These are phyloP conservation scores for Halcyon senegalensis DNA, from an alignment of 2,113 vertebrate genomes.

Conservation along the genomic window DNA sequence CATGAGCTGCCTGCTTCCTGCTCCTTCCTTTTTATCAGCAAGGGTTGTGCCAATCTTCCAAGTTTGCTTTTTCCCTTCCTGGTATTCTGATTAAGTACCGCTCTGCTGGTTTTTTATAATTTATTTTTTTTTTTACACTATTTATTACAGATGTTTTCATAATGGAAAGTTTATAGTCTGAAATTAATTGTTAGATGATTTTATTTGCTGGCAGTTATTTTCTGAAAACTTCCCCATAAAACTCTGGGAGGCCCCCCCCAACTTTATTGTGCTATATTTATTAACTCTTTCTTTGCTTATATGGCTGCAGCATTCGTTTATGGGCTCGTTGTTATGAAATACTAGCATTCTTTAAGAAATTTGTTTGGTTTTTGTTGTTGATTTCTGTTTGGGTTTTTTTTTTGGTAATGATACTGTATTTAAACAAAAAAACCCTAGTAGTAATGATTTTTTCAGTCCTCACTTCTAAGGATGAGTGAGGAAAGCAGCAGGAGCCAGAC, in stretches of 20 bases:
- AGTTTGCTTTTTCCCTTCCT: slow-evolving; percentile 15
- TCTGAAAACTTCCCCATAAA: neutral
- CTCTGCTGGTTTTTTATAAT: neutral
- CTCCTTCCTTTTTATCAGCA: slow-evolving; percentile 21
- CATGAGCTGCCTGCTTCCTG: slow-evolving; percentile 18
- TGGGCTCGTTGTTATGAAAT: neutral
- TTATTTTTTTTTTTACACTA: rapidly evolving
- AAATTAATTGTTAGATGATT: slow-evolving; percentile 29
- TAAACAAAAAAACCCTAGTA: neutral
- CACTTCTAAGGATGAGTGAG: neutral
- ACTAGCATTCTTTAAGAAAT: neutral
- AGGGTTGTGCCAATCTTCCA: slow-evolving; percentile 31
- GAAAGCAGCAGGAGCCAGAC: neutral
- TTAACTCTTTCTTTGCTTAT: neutral
- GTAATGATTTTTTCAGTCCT: neutral
- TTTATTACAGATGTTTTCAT: slow-evolving; percentile 21
- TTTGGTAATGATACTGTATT: neutral
- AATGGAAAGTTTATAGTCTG: neutral
- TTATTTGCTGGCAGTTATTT: slow-evolving; percentile 26
- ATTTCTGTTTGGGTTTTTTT: neutral
- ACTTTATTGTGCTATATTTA: neutral
- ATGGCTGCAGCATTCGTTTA: neutral
- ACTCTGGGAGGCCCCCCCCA: neutral
- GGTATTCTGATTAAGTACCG: slow-evolving; percentile 10
- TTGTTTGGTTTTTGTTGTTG: neutral